phyloP scores from a whole-genome alignment of 2,888 invertebrate species.

The Sarcophaga subvicina region DNA sequence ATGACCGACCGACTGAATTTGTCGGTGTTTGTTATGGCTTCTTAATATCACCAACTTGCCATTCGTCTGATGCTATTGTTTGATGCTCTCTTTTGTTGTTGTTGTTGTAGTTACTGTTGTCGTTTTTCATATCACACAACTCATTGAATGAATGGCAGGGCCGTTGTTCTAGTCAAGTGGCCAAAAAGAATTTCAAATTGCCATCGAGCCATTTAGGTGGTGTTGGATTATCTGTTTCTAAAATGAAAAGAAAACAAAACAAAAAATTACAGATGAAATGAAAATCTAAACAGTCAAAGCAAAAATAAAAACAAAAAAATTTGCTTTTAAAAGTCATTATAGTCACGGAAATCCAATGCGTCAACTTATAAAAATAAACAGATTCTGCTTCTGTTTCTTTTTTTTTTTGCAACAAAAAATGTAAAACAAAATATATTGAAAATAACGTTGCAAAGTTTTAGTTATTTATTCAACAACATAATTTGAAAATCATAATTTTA shows the following conservation, averaged over 20 bases:
- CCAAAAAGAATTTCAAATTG: constrained; percentile 54
- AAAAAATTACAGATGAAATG: constrained; percentile 1
- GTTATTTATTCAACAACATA: constrained; percentile 13
- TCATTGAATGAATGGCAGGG: constrained; percentile 40
- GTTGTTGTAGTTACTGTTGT: constrained; percentile 1
- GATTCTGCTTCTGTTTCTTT: background rate
- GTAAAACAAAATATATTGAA: constrained; percentile 5
- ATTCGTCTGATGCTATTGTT: background rate
- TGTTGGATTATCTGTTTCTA: constrained; percentile 63
- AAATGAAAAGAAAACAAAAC: constrained; percentile 20
- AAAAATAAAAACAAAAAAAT: background rate
- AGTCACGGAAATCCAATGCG: constrained; percentile 29
- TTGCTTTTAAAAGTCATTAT: constrained; percentile 48
- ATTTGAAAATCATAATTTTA: constrained; percentile 23
- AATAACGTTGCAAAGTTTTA: constrained; percentile 19
- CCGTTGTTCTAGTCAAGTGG: constrained; percentile 57
- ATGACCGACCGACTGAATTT: constrained; percentile 56
- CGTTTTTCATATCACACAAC: constrained; percentile 19
- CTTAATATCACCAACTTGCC: constrained; percentile 11
- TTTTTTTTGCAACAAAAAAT: background rate
- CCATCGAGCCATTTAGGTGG: constrained; percentile 65
- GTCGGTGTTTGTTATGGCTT: constrained; percentile 24
- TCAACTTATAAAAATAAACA: background rate
- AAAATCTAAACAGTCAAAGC: constrained; percentile 25
- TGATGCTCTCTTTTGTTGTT: background rate